Evolutionary conservation across 1,140 invertebrate species (phyloP), one percentile per base, ranked within the genome.

Genomic region (Cydia amplana): DNA sequence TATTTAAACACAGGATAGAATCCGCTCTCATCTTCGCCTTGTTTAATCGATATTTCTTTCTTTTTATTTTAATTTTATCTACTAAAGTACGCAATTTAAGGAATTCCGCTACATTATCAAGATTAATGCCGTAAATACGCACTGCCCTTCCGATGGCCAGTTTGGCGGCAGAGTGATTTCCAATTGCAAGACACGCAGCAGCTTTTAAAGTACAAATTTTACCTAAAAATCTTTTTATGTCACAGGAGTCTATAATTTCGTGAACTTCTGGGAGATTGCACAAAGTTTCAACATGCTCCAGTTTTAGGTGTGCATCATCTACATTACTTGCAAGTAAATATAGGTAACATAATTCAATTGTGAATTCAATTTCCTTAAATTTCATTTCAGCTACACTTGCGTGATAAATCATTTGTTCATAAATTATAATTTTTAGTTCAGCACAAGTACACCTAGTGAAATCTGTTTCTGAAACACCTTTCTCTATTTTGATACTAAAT

Each of bases 1-100:
- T 75, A 76, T 91, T 93, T 32, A 93, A 81, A 78, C 88, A 93
- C 82, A 85, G 85, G 65, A 92, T 81, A n/a, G 87, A 89, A 80
- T 93, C 89, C 25, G 79, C 75, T 73, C 87, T 85, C 49, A 91
- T 77, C 63, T 80, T 79, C 7, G 55, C 78, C 73, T 85, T 83
- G 74, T 87, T 78, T 25, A 78, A 46, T 51, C 82, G 82, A 81
- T 86, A 78, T 79, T 85, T 88, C 76, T 77, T 79, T n/a, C 73
- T 74, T 80, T 83, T 87, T 16, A 83, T 76, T 75, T 86, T 84
- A 32, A 83, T 73, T 60, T 72, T 72, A 46, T 74, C 80, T 73
- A 85, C 32, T 67, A 87, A 36, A 72, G 76, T 77, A 67, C 79
- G 82, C 36, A 92, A 72, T 73, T 85, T 77, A 65, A 88, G 79